Evolutionary conservation across 2,888 invertebrate species (phyloP), one percentile per base, ranked within the genome.

Genomic region (Gastracanthus pulcherrimus): DNA sequence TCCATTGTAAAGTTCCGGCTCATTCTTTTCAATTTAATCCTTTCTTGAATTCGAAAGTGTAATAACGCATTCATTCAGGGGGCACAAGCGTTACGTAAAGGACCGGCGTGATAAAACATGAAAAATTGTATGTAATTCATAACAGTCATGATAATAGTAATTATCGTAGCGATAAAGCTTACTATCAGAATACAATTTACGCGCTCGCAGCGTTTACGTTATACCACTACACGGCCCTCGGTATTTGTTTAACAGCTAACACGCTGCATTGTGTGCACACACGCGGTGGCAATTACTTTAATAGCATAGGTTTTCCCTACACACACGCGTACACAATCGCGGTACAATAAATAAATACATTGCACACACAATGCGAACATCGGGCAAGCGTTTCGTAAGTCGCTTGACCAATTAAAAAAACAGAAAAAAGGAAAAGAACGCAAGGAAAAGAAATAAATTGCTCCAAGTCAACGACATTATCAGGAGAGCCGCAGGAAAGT

Each of bases 391-490:
- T 36, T 62, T 62, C 62, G 62, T 36, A 62, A 62, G 34, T 26
- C 11, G n/a, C n/a, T 34, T 4, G 19, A 23, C n/a, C 16, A 36
- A 62, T 62, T 34, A 36, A 62, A 19, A 62, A n/a, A 19, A 62
- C 29, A 29, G 31, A 19, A 6, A 16, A 3, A 16, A 2, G 34
- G 31, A 34, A 0, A 38, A 23, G 41, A 4, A 9, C n/a, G 13
- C 38, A 38, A 34, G 16, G 19, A 64, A 3, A 6, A 6, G n/a
- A 13, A 0, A 9, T 19, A 34, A 19, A 51, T 34, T 6, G 29
- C 41, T 67, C 48, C 55, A 76, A 81, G 76, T 64, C 75, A 71
- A 70, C 71, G 76, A 76, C 58, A 60, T 51, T n/a, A n/a, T n/a
- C n/a, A n/a, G n/a, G n/a, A n/a, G n/a, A n/a, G 60, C 34, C 23